Conservation (phyloP, 2,797 vertebrate species). For the Coendou prehensilis region DNA sequence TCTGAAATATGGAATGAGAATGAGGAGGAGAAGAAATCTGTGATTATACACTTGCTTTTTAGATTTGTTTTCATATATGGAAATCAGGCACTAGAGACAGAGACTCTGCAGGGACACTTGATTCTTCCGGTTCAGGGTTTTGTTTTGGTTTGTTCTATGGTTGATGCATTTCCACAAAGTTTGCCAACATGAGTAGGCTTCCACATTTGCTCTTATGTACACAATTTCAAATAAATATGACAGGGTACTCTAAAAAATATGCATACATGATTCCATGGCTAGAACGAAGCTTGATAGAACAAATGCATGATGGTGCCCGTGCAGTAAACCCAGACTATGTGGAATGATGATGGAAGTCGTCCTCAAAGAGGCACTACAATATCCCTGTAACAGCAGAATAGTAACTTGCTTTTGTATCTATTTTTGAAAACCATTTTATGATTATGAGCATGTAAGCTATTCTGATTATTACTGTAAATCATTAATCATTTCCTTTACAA, state of each 20-base stretch:
- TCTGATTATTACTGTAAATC: constrained; percentile 82
- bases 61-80: constrained; percentile 77
- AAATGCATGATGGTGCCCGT: not conserved
- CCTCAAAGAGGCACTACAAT: not conserved
- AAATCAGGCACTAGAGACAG: constrained; percentile 60
- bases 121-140: constrained; percentile 74
- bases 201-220: constrained; percentile 46
- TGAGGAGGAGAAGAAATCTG: constrained; percentile 67
- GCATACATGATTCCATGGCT: constrained; percentile 25
- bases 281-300: constrained; percentile 55
- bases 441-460: constrained; percentile 75
- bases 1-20: constrained; percentile 77
- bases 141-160: constrained; percentile 69
- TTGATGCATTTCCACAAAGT: constrained; percentile 71
- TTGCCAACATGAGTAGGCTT: not conserved
- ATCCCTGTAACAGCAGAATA: constrained; percentile 33
- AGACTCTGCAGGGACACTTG: constrained; percentile 52
- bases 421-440: constrained; percentile 72
- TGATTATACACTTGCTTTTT: constrained; percentile 74
- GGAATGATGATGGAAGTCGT: constrained; percentile 55
- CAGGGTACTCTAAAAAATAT: not conserved
- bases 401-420: constrained; percentile 61
- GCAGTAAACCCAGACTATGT: constrained; percentile 51
- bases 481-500: constrained; percentile 82
- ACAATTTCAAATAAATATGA: constrained; percentile 69